A percentile compares a stretch with the other conserved stretches of the same genome.
Conservation (phyloP, 2,113 vertebrate genomes). For the Rhinopomastus cyanomelas region DNA sequence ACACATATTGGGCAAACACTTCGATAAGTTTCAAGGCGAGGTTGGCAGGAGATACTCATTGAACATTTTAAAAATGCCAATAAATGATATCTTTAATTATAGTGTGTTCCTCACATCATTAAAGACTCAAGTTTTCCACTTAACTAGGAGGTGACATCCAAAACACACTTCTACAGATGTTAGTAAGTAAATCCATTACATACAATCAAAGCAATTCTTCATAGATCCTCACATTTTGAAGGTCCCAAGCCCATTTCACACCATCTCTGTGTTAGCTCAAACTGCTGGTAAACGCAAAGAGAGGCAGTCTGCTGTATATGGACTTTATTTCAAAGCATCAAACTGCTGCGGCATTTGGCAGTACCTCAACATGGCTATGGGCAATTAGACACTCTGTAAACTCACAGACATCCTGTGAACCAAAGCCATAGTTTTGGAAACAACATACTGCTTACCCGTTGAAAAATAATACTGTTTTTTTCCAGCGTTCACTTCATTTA, state of each 20-base stretch:
- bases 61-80: background rate
- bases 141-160: background rate
- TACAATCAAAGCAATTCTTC: background rate
- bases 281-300: background rate
- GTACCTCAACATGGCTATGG: background rate
- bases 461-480: slow-evolving; percentile 60
- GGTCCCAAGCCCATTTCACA: background rate
- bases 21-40: background rate
- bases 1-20: background rate
- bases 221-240: background rate
- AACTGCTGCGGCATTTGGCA: slow-evolving; percentile 2
- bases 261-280: background rate
- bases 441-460: slow-evolving; percentile 25
- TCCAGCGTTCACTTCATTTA: slow-evolving; percentile 42
- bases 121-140: background rate
- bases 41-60: background rate
- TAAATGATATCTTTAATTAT: background rate
- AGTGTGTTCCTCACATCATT: background rate
- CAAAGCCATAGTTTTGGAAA: slow-evolving; percentile 54
- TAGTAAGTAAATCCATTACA: background rate
- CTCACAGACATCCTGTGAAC: slow-evolving; percentile 36
- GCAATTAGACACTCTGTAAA: slow-evolving; percentile 11
- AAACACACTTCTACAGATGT: background rate
- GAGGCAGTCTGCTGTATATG: background rate
- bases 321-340: slow-evolving; percentile 22